These are phyloP conservation scores for Petrophora chlorosata DNA, from an alignment of 2,888 invertebrate genomes.

Conservation along the genomic window DNA sequence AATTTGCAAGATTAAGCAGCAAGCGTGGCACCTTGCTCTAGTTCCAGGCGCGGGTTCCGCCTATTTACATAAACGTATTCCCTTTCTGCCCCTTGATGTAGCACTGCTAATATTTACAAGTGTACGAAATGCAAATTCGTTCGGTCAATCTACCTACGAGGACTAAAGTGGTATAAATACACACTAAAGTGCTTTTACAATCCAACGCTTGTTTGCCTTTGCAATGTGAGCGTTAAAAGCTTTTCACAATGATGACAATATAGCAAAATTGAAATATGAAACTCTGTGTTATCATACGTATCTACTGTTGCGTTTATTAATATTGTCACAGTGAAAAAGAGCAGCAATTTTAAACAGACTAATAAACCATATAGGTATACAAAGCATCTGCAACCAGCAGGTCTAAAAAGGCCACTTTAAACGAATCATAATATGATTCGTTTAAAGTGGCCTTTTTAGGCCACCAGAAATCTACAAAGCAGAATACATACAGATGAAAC, in stretches of 20 bases:
- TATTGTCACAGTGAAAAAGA: no score
- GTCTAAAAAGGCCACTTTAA: no score
- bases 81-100: slow-evolving; percentile 49
- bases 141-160: slow-evolving; percentile 8
- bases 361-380: no score
- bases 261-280: not conserved
- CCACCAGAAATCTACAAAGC: no score
- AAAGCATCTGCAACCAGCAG: no score
- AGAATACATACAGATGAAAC: no score
- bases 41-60: slow-evolving; percentile 56
- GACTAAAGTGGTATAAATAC: slow-evolving; percentile 2
- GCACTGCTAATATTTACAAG: slow-evolving; percentile 43
- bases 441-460: no score
- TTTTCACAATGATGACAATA: not conserved
- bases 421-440: no score
- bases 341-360: no score
- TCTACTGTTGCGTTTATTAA: no score
- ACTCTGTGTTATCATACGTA: no score
- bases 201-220: not conserved
- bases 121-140: slow-evolving; percentile 21
- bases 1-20: slow-evolving; percentile 80
- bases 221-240: not conserved
- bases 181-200: not conserved
- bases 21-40: slow-evolving; percentile 43
- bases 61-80: slow-evolving; percentile 74